Evolutionary conservation across 1,140 invertebrate species (phyloP).

Genomic region (Ips typographus): DNA sequence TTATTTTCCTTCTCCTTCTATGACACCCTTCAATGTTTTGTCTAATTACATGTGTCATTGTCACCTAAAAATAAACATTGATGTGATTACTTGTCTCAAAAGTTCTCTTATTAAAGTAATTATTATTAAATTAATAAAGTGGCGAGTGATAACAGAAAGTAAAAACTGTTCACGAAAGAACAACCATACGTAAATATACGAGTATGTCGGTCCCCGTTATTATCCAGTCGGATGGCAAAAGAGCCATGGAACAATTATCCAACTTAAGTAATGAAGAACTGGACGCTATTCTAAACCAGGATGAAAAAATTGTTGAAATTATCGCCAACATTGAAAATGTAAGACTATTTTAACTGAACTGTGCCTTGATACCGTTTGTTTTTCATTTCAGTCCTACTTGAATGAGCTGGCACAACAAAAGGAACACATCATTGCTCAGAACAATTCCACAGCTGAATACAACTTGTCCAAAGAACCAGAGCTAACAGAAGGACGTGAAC

Average conservation of each 20-base stretch:
- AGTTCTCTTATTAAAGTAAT: too few relatives aligned
- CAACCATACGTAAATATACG: neutral
- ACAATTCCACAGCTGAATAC: conserved; percentile 82
- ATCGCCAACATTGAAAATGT: conserved; percentile 79
- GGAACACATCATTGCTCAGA: conserved; percentile 80
- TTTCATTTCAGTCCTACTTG: conserved; percentile 59
- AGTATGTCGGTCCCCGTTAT: conserved; percentile 37
- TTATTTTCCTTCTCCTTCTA: too few relatives aligned
- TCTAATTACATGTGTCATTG: too few relatives aligned
- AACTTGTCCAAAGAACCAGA: conserved; percentile 82
- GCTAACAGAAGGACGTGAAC: conserved; percentile 70
- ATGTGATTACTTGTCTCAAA: too few relatives aligned
- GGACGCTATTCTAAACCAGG: conserved; percentile 80
- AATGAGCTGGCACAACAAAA: conserved; percentile 80
- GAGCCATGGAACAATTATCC: conserved; percentile 27
- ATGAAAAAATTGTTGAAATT: conserved; percentile 77
- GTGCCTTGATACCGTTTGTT: neutral
- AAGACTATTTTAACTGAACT: conserved; percentile 39
- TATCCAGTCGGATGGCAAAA: conserved; percentile 43
- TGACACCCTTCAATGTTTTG: too few relatives aligned
- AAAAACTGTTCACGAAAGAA: too few relatives aligned
- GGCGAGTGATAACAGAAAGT: too few relatives aligned
- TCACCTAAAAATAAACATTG: too few relatives aligned
- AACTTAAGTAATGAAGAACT: conserved; percentile 70
- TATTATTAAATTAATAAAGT: too few relatives aligned